Evolutionary conservation across 1,140 invertebrate genomes (phyloP), one percentile per base, ranked within the genome.

Genomic region (Drosophila neocordata): DNA sequence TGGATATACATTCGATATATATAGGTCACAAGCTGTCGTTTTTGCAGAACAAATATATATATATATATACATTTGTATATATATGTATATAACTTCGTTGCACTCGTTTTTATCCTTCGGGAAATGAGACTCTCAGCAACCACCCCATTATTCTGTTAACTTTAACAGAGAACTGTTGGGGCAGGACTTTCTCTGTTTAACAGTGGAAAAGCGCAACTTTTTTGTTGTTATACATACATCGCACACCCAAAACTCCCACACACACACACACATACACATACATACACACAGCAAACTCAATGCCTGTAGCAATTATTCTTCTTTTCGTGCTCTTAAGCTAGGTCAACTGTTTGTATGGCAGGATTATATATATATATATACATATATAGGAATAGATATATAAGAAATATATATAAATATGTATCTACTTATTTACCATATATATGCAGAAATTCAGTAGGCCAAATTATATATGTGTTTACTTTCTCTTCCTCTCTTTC

Each of bases 21-120:
- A 85, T 84, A 52, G 81, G 80, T 87, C 82, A 77, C 73, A 84
- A 81, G 77, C 77, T 85, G 77, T 44, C 71, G 81, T 59, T 63
- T 62, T 59, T 55, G 64, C 63, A 69, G 64, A 67, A 72, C 41
- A 5, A 12, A 7, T 12, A 15, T 4, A 4, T 8, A 44, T 18
- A 31, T 31, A 31, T 31, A 31, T 7, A 31, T 31, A 0, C 4
- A 4, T 24, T 2, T 31, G 27, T 31, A 6, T 6, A 7, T 31
- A 31, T 31, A 31, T 31, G 27, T 31, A 31, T 31, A 31, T 31
- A 63, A 73, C 79, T 81, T 70, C 63, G 60, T 56, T 84, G 81
- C 81, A 85, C 82, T 84, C 81, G 81, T 84, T 84, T 74, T 75
- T 61, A 44, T 64, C 65, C 69, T 77, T 84, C 77, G 77, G 81